Base-by-base conservation (phyloP, 2,113 vertebrate genomes). In the Polypterus senegalus region DNA sequence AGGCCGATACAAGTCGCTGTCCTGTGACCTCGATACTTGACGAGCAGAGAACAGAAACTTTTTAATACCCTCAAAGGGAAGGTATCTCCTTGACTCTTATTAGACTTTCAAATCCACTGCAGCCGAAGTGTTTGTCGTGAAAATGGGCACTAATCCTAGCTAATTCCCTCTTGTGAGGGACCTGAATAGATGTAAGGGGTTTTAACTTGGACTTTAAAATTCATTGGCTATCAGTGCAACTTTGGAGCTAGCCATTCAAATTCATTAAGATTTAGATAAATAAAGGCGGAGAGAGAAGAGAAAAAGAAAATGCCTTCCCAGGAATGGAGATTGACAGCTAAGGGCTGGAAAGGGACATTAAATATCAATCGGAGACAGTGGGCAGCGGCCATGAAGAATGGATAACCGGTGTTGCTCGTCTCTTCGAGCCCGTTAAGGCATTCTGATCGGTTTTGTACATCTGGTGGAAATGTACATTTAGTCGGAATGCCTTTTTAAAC, bases 51-150 rank as follows among this genome's bases (percentile, higher is more conserved):
- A 27, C 27, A 27, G 27, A 27, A 27, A 27, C 27, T 27, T 27
- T 43, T 54, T 58, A 73, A 75, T 71, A 64, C 57, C 54, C 52
- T 67, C 70, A 64, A 67, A 73, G 71, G 52, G 60, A 65, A 60
- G 63, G 67, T 46, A 6, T 52, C 58, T 5, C 11, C 9, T 6
- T 63, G 3, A 6, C 3, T 60, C 11, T 5, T 66, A 73, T 81
- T 71, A 69, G 73, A 67, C 65, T 75, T 73, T 72, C 64, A 69
- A 81, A 77, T 75, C 73, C 71, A 62, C 71, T 69, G 70, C 62
- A 72, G 69, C 65, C 70, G 69, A 70, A 77, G 76, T 80, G 81
- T 78, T 81, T 81, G 74, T 79, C 68, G 74, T 77, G 68, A 75
- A 76, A 81, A 79, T 78, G 70, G n/a, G 68, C 64, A 51, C 64